Evolutionary conservation across 2,797 vertebrate genomes (phyloP).

Genomic region (Myripristis murdjan): DNA sequence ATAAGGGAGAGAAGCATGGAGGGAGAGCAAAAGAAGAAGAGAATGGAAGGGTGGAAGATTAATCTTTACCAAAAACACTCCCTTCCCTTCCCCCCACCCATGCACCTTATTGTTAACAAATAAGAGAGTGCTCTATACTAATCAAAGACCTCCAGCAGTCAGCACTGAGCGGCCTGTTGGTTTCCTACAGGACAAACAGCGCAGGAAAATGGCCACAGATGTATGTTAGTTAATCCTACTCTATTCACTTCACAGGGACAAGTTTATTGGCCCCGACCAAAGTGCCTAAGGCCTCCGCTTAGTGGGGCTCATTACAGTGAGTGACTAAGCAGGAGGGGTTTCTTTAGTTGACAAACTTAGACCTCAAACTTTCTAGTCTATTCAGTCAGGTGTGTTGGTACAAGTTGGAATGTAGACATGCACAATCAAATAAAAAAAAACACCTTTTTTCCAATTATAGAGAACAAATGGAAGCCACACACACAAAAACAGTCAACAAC

Average conservation of each 20-base stretch:
- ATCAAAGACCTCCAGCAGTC: conserved; percentile 86
- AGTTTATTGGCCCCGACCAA: conserved; percentile 69
- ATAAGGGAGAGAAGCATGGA: conserved; percentile 70
- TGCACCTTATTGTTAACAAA: conserved; percentile 87
- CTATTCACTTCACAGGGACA: conserved; percentile 73
- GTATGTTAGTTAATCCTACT: conserved; percentile 79
- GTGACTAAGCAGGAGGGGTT: conserved; percentile 43
- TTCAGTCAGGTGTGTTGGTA: conserved; percentile 48
- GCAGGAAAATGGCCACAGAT: conserved; percentile 83
- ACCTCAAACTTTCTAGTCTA: conserved; percentile 29
- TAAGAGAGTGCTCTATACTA: conserved; percentile 77
- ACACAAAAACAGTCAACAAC: not conserved
- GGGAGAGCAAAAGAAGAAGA: conserved; percentile 71
- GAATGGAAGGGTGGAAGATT: conserved; percentile 86
- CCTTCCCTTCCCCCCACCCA: conserved; percentile 72
- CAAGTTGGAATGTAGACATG: conserved; percentile 29
- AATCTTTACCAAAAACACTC: conserved; percentile 84
- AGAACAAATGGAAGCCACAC: not conserved
- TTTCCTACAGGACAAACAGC: conserved; percentile 73
- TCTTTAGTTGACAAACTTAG: conserved; percentile 38
- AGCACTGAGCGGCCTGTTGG: conserved; percentile 78
- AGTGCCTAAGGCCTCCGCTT: conserved; percentile 52
- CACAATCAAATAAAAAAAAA: not conserved
- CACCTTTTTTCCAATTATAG: not conserved
- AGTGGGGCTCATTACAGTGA: conserved; percentile 47